A percentile compares a stretch with the other conserved stretches of the same genome.
Conservation (phyloP, 2,113 vertebrate species). For the Lasiurus borealis region DNA sequence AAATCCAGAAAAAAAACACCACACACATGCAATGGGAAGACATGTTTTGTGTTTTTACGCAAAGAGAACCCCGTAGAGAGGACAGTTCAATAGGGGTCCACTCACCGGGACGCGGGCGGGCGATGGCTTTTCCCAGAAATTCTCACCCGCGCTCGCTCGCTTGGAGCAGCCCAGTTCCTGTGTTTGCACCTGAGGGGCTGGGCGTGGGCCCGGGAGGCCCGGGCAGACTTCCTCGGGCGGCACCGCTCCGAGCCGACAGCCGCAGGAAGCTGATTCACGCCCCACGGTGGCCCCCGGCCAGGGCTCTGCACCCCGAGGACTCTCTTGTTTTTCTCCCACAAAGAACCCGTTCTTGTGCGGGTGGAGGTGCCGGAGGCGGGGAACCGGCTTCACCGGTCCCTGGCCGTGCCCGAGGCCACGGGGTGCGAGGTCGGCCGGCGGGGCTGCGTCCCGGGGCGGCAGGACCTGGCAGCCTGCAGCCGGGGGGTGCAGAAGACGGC, state of each 20-base stretch:
- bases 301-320: neutral
- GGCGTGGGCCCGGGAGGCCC: accelerated
- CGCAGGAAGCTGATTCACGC: neutral
- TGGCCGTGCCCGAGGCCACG: neutral
- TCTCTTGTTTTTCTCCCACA: neutral
- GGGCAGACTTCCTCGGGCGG: neutral
- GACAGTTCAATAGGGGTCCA: accelerated
- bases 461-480: neutral
- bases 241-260: neutral
- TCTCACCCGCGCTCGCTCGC: too few relatives aligned
- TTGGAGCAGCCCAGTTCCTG: neutral
- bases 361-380: neutral
- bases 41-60: too few relatives aligned
- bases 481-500: too few relatives aligned
- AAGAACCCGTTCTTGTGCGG: neutral
- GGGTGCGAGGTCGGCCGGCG: neutral
- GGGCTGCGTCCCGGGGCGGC: accelerated
- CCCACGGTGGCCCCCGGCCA: neutral
- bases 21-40: neutral
- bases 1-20: too few relatives aligned
- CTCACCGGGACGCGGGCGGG: accelerated
- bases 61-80: accelerated
- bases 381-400: conserved; percentile 58
- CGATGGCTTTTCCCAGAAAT: neutral
- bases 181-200: neutral